A percentile compares a stretch with the other conserved stretches of the same genome.
Evolutionary conservation across 2,113 vertebrate species (phyloP).

Genomic region (Neopipo cinnamomea): DNA sequence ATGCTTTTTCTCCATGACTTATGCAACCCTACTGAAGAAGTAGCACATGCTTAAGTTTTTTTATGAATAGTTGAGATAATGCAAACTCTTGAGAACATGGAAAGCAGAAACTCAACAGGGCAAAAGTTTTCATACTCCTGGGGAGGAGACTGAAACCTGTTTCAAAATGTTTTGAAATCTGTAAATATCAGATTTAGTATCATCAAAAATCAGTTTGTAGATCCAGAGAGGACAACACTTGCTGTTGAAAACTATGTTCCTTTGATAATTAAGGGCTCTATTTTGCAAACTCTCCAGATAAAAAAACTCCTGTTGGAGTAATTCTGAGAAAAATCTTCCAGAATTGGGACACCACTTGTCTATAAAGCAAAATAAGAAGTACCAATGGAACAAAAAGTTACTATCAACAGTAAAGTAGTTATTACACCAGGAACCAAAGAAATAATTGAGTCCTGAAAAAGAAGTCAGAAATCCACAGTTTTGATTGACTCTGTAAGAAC

Average conservation of each 20-base stretch:
- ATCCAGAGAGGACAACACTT: not conserved
- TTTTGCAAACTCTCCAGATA: not conserved
- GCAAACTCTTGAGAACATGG: not conserved
- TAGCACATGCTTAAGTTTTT: not conserved
- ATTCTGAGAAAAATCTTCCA: not conserved
- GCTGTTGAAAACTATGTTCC: not conserved
- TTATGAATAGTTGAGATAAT: not conserved
- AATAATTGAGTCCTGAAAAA: not conserved
- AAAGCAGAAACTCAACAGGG: not conserved
- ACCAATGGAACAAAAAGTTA: accelerated
- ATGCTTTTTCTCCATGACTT: not conserved
- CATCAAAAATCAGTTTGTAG: not conserved
- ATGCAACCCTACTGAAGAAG: not conserved
- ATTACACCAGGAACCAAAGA: not conserved
- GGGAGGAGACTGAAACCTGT: not conserved
- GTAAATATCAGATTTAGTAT: not conserved
- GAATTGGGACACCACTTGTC: not conserved
- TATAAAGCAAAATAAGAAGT: not conserved
- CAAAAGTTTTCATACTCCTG: not conserved
- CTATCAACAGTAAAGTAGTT: not conserved
- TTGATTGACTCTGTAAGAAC: not conserved
- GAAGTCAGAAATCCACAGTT: not conserved
- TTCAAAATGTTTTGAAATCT: not conserved
- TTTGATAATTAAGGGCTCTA: not conserved
- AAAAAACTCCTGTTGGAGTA: not conserved